phyloP scores from a whole-genome alignment of 2,888 invertebrate species.

The Troides helena region DNA sequence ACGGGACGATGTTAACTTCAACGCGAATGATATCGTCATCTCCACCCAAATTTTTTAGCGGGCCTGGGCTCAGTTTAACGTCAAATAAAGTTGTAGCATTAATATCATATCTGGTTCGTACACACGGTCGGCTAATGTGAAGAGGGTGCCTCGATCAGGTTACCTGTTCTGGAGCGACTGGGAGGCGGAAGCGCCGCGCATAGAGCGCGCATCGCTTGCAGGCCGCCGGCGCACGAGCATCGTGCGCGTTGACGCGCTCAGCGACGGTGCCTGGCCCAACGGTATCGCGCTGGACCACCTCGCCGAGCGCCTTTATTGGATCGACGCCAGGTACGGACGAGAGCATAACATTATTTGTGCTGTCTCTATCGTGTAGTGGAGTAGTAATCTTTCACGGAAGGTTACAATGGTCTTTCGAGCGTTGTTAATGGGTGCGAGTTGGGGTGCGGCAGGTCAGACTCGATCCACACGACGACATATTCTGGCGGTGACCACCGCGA shows the following conservation, averaged over 20 bases:
- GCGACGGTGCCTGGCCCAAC: conserved; percentile 88
- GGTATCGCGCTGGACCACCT: conserved; percentile 87
- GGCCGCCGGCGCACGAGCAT: conserved; percentile 83
- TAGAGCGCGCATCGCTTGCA: conserved; percentile 90
- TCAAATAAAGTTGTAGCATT: no score
- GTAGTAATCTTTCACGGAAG: no score
- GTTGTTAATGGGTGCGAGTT: background rate
- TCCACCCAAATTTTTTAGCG: no score
- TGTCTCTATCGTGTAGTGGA: background rate
- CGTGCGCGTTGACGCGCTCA: conserved; percentile 77
- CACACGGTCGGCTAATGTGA: no score
- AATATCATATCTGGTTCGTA: no score
- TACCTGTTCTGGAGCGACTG: conserved; percentile 94
- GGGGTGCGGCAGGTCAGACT: conserved; percentile 83
- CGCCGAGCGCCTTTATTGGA: conserved; percentile 90
- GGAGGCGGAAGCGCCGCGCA: conserved; percentile 88
- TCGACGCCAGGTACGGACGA: conserved; percentile 81
- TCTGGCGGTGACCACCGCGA: conserved; percentile 86
- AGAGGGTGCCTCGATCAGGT: conserved; percentile 44
- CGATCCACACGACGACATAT: conserved; percentile 91
- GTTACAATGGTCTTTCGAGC: background rate
- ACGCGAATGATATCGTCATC: no score
- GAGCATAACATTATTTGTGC: background rate
- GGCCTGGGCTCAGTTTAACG: no score
- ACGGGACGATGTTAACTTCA: no score